Evolutionary conservation across 2,113 vertebrate species (phyloP), one percentile per base, ranked within the genome.

Genomic region (Pheucticus melanocephalus): DNA sequence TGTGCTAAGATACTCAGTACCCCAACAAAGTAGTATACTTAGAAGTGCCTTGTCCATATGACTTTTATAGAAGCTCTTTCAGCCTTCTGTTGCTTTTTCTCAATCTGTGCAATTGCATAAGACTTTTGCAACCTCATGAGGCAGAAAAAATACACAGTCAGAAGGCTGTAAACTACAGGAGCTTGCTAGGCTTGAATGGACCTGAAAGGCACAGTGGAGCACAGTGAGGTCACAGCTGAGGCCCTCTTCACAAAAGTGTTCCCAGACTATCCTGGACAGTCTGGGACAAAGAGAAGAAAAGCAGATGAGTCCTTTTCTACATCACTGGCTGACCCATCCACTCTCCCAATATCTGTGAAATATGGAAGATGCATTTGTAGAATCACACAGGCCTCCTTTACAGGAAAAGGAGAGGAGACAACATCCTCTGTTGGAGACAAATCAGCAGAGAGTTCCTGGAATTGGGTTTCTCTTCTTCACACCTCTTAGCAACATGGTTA

Each of bases 1-100:
- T 82, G 24, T 53, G 63, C 37, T 88, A 91, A 69, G 79, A 89
- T 89, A 73, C 90, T 94, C 90, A 59, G 37, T 95, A 40, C 53
- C 77, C 42, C 64, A 63, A 72, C 24, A 50, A 94, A 94, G 86
- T 56, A 94, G 76, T 90, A 61, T 33, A 82, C 82, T 80, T 59
- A 81, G 75, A 92, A 95, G 5, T 89, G 40, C 54, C 18, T 4
- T 61, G 48, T 82, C 73, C 65, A 45, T 84, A 53, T 66, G 80
- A 71, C 85, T 94, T 94, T 91, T 47, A 50, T 11, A 50, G 22
- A 60, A 82, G 33, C 9, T 47, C 51, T 73, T 91, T 75, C 35
- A 78, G 39, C 35, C 56, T 71, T 90, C 82, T 63, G 14, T 71
- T 93, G 33, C 28, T 84, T 84, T 84, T 79, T 76, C 13, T 71